phyloP scores from a whole-genome alignment of 2,888 invertebrate species.

The Dryocosmus kuriphilus region DNA sequence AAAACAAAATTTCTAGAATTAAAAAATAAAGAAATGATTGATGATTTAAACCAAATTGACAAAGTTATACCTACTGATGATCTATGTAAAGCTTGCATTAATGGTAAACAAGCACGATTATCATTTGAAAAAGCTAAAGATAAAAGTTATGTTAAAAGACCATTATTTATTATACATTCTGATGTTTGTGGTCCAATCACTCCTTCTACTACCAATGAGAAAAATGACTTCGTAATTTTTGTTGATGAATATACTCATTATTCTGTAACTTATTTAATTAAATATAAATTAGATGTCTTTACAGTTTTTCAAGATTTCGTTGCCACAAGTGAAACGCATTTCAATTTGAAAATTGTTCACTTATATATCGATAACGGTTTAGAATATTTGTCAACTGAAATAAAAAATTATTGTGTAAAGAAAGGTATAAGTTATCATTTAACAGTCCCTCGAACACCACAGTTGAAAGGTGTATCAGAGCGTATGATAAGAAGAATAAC shows the following conservation, averaged over 20 bases:
- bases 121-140: too few species aligned
- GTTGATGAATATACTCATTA: slow-evolving; percentile 38
- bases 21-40: slow-evolving; percentile 17
- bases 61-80: too few species aligned
- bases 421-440: slow-evolving; percentile 69
- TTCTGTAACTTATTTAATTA: slow-evolving; percentile 41
- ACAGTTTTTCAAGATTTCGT: slow-evolving; percentile 25
- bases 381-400: slow-evolving; percentile 66
- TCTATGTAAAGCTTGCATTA: slow-evolving; percentile 40
- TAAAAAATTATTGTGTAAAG: slow-evolving; percentile 65
- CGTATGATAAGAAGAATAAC: slow-evolving; percentile 67
- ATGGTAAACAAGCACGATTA: too few species aligned
- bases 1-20: slow-evolving; percentile 28
- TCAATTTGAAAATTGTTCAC: slow-evolving; percentile 47
- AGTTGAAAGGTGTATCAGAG: too few species aligned
- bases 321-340: slow-evolving; percentile 38
- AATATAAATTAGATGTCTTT: slow-evolving; percentile 21
- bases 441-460: too few species aligned
- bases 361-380: slow-evolving; percentile 59
- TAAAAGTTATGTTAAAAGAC: too few species aligned
- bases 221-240: too few species aligned
- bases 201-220: slow-evolving; percentile 48
- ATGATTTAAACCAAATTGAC: too few species aligned
- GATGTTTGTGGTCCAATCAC: too few species aligned
- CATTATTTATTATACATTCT: too few species aligned